Base-by-base conservation (phyloP, 2,113 vertebrate genomes). In the Mirza zaza region DNA sequence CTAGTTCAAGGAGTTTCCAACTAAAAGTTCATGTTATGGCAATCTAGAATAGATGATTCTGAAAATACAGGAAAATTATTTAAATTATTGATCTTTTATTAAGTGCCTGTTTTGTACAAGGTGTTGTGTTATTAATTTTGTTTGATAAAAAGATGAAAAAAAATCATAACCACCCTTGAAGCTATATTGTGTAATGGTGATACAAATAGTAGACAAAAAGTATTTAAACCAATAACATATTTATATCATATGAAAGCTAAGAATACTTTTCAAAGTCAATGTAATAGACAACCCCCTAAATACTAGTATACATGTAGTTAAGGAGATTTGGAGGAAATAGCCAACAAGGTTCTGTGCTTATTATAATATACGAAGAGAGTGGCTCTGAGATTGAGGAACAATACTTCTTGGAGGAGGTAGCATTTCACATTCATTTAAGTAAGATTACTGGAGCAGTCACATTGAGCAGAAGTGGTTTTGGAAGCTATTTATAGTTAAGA, bases 91-190 rank as follows among this genome's bases (percentile, higher is more conserved):
- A 14, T 90, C 55, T 67, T 95, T 94, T 87, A 48, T 84, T 73
- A 93, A 83, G 63, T 96, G 45, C 42, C 50, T 80, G 0, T 93
- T 95, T 95, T 95, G n/a, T 95, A 14, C 36, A 86, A 42, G 36
- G 1, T 48, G 68, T 76, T 67, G 1, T 91, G 39, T 67, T 11
- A 95, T 91, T 89, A 87, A 18, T 96, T 94, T 94, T 92, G 61
- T 42, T 93, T 92, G 59, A 68, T 84, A 39, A 87, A 85, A 90
- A 92, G 57, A 77, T 86, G 57, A 91, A 89, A 87, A 89, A 87
- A 87, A 77, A 61, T 39, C 8, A 25, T 70, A 95, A 34, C 36
- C 59, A 10, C 14, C 29, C 32, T 50, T 80, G 25, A 90, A 96
- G 55, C 39, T 91, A 0, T 67, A 34, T 79, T 73, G 5, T 94